Evolutionary conservation across 1,140 invertebrate genomes (phyloP), one percentile per base, ranked within the genome.

Genomic region (Propsilocerus akamusi): DNA sequence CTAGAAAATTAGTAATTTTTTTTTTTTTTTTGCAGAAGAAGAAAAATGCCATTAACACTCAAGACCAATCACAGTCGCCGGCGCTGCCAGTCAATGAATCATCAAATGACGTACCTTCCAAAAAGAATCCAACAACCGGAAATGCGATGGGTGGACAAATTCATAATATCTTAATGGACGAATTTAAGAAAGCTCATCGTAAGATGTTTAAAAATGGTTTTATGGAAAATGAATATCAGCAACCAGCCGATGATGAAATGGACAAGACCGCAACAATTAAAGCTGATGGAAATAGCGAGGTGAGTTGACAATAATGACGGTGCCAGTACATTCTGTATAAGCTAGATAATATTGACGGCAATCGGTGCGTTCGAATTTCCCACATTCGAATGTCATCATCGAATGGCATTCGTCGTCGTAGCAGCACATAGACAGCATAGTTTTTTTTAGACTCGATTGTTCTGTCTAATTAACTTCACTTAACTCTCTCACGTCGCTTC

Each of bases 121-220:
- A 49, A 20, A n/a, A 17, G 14, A 57, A 48, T 50, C 50, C 48
- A 34, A 51, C 26, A n/a, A 48, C 25, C 12, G 49, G 60, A 53
- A 55, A 57, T 37, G 56, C 71, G 12, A 67, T 69, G 49, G 66
- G 71, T 48, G 74, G 76, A n/a, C 73, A 78, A 59, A 77, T 78
- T 54, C 78, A 82, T 54, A 73, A 74, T 52, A 76, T 84, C 58
- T 63, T 90, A 46, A 89, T 90, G 81, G 80, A 87, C 65, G 86
- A 90, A 68, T 88, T 90, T 60, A 86, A 84, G 60, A 77, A 79
- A 58, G 84, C 83, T 1, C 85, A 88, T 64, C 73, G 77, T 53
- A 83, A 81, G 68, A 88, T 88, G 85, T 88, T 88, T 65, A 75
- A 78, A 49, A 66, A 66, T 53, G 56, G 60, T 48, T 65, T 66